phyloP scores from a whole-genome alignment of 2,888 invertebrate genomes.

The Cremastinae sp. region DNA sequence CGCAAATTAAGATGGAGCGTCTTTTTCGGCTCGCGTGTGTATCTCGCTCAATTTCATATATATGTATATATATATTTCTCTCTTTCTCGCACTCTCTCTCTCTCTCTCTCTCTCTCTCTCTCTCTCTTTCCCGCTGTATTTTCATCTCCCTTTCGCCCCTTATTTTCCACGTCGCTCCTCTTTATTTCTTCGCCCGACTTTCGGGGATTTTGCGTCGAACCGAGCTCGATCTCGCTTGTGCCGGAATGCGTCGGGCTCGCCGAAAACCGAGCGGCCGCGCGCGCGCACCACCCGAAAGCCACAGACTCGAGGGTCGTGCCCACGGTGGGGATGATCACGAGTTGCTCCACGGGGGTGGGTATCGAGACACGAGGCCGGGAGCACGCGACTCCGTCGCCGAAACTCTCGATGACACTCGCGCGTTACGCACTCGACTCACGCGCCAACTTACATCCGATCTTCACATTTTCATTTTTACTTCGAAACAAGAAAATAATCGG shows the following conservation, averaged over 20 bases:
- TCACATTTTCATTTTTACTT: too few relatives aligned
- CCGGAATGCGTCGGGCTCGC: slow-evolving; percentile 35
- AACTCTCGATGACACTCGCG: slow-evolving; percentile 74
- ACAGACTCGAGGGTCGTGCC: slow-evolving; percentile 26
- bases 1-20: slow-evolving; percentile 75
- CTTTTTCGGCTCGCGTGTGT: slow-evolving; percentile 41
- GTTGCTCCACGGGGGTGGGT: slow-evolving; percentile 56
- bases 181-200: too few relatives aligned
- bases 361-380: slow-evolving; percentile 70
- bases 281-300: slow-evolving; percentile 16
- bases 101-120: slow-evolving; percentile 28
- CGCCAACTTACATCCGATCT: too few relatives aligned
- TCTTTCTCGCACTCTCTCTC: slow-evolving; percentile 41
- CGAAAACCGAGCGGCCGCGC: slow-evolving; percentile 46
- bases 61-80: slow-evolving; percentile 35
- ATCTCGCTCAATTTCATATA: slow-evolving; percentile 25
- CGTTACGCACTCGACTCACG: too few relatives aligned
- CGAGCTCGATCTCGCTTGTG: slow-evolving; percentile 57
- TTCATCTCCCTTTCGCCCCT: slow-evolving; percentile 57
- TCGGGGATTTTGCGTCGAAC: slow-evolving; percentile 34
- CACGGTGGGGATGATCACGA: slow-evolving; percentile 56
- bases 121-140: slow-evolving; percentile 13
- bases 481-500: too few relatives aligned
- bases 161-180: too few relatives aligned
- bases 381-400: slow-evolving; percentile 70